Base-by-base conservation (phyloP, 1,140 invertebrate genomes). In the Coptotermes formosanus region DNA sequence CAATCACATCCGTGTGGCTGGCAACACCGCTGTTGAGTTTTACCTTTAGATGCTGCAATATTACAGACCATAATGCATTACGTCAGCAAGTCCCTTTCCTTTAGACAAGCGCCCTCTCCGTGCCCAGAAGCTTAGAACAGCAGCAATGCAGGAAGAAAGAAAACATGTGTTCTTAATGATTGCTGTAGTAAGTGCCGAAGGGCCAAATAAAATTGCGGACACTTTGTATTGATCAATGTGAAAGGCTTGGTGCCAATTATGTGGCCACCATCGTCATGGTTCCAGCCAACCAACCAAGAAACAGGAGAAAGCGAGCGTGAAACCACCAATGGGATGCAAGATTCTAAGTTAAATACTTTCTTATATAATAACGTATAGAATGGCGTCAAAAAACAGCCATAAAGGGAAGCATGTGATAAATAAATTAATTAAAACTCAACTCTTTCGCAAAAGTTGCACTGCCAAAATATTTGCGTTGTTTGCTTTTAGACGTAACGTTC, bases 241-340 rank as follows among this genome's bases (percentile, higher is more conserved):
- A 75, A 75, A 75, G 64, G 64, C 64, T 75, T 75, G 64, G n/a
- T 25, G 64, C n/a, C 64, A 75, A 75, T 75, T 75, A 75, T 30
- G n/a, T 21, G 19, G 52, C 52, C 52, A 4, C 52, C 21, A 12
- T 55, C 14, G 14, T 30, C 64, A 75, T 75, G 64, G n/a, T 25
- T 12, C 25, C 25, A 75, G 64, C 64, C 25, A 75, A 75, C 64
- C 64, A 75, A 75, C 25, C 64, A 75, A 75, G 64, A 30, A 75
- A 75, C 25, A 75, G n/a, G n/a, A 75, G 64, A 75, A 75, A 75
- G 64, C 14, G 3, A 2, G 25, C n/a, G n/a, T 75, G 9, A 75
- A 30, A 11, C n/a, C 64, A 75, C 64, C 64, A 75, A 75, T 75
- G 14, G 64, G n/a, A 75, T n/a, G 9, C 25, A 30, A n/a, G 64